A percentile compares a stretch with the other conserved stretches of the same genome.
Evolutionary conservation across 2,888 invertebrate species (phyloP).

Genomic region (Xestia sexstrigata): DNA sequence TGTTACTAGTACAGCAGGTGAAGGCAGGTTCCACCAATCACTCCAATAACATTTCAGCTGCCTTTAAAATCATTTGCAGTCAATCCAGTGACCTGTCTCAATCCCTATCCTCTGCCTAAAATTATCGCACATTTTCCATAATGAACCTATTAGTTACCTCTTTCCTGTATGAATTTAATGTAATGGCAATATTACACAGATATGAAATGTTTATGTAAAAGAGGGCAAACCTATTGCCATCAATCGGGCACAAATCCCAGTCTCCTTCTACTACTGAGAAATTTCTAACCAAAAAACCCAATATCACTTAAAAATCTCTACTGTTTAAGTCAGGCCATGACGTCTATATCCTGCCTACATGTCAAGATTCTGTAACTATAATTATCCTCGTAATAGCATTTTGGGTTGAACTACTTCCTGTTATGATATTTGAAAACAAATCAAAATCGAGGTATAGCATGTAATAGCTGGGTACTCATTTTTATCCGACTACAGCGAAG

Average conservation of each 20-base stretch:
- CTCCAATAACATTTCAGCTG: background rate
- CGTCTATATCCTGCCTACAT: background rate
- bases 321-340: background rate
- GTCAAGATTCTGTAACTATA: background rate
- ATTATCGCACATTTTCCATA: background rate
- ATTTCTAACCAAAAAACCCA: too few species aligned
- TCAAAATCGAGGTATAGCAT: background rate
- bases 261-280: too few species aligned
- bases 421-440: constrained; percentile 2
- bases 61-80: background rate
- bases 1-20: background rate
- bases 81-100: background rate
- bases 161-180: background rate
- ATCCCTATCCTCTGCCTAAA: background rate
- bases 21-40: background rate
- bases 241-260: too few species aligned
- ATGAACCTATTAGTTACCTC: too few species aligned
- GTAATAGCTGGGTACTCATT: too few species aligned
- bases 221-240: too few species aligned
- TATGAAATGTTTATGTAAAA: too few species aligned
- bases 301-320: too few species aligned
- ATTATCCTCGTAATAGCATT: background rate
- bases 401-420: background rate
- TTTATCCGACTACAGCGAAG: too few species aligned
- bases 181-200: background rate